Percentiles rank a stretch among this genome's conserved stretches.
Conservation (phyloP, 2,797 vertebrate genomes). For the Prunella strophiata region DNA sequence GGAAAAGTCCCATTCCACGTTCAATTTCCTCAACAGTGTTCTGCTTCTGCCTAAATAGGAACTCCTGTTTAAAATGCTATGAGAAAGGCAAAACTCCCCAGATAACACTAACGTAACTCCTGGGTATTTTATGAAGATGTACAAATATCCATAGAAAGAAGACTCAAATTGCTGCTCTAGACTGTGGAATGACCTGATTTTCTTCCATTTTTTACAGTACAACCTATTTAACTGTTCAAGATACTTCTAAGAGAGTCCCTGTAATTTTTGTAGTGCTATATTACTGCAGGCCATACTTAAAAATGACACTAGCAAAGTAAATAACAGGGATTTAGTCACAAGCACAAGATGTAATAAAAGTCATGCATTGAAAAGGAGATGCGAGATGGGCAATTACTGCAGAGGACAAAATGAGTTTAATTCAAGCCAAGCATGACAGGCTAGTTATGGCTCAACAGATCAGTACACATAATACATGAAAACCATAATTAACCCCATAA, state of each 20-base stretch:
- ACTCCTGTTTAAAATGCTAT: background rate
- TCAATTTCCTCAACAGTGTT: background rate
- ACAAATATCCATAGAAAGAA: background rate
- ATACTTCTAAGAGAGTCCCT: background rate
- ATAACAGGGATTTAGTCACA: background rate
- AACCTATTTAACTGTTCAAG: background rate
- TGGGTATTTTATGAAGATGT: background rate
- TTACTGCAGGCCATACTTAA: background rate
- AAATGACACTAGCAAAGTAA: slow-evolving; percentile 18
- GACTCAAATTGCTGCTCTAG: background rate
- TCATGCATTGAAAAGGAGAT: background rate
- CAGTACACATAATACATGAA: background rate
- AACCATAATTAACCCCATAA: background rate
- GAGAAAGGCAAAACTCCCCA: background rate
- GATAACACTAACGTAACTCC: background rate
- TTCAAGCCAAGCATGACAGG: background rate
- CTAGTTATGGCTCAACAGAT: background rate
- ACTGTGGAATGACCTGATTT: background rate
- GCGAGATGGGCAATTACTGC: background rate
- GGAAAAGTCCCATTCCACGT: background rate
- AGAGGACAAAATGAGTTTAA: background rate
- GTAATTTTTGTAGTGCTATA: background rate
- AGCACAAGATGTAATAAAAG: background rate
- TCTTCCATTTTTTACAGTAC: background rate
- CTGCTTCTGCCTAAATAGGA: background rate